Percentiles rank a stretch among this genome's conserved stretches.
Conservation (phyloP, 1,140 invertebrate genomes). For the Drosophila bifasciata region DNA sequence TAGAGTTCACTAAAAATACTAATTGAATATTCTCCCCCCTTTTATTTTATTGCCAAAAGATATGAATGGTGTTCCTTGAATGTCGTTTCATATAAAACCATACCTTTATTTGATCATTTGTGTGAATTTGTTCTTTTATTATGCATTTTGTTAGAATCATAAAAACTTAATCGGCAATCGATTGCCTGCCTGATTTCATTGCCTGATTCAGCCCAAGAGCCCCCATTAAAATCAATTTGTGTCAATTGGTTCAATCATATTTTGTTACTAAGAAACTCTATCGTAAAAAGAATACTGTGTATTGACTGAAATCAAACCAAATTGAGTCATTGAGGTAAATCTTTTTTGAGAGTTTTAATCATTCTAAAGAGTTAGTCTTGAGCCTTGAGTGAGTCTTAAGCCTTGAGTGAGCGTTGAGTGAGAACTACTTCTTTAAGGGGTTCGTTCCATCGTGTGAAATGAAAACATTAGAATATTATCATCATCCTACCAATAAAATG, state of each 20-base stretch:
- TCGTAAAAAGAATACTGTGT: slow-evolving; percentile 17
- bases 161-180: slow-evolving; percentile 38
- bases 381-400: too few relatives aligned
- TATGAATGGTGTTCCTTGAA: too few relatives aligned
- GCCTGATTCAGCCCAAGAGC: not conserved
- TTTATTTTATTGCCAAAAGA: too few relatives aligned
- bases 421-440: not conserved
- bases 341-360: not conserved
- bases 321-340: slow-evolving; percentile 32
- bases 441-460: slow-evolving; percentile 19
- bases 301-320: slow-evolving; percentile 19
- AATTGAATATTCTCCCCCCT: too few relatives aligned
- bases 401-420: too few relatives aligned
- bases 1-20: too few relatives aligned
- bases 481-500: slow-evolving; percentile 4
- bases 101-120: too few relatives aligned
- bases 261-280: slow-evolving; percentile 26
- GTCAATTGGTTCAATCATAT: slow-evolving; percentile 14
- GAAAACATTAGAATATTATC: slow-evolving; percentile 4
- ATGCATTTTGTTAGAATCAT: slow-evolving; percentile 8
- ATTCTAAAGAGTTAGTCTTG: not conserved
- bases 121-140: not conserved
- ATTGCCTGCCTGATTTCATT: slow-evolving; percentile 7
- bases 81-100: too few relatives aligned
- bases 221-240: not conserved